Evolutionary conservation across 1,140 invertebrate genomes (phyloP), one percentile per base, ranked within the genome.

Genomic region (Eriosoma lanigerum): DNA sequence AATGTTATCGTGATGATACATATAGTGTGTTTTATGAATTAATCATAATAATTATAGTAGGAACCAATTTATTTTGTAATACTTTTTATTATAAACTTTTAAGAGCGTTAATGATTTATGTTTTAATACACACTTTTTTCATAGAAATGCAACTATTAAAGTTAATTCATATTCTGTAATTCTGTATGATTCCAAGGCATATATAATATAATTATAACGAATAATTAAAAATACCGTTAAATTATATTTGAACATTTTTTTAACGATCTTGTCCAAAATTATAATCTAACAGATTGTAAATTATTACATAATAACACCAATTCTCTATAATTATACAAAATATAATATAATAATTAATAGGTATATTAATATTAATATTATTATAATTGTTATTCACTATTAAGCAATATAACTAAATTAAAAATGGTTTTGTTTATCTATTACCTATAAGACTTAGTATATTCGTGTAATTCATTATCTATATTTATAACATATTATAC

Each of bases 11-110:
- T 21, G n/a, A 13, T 15, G 15, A 15, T 38, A 38, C 32, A 3
- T 38, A 38, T 8, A 21, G 6, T 6, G 21, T 48, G 15, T 24
- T 15, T 13, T 26, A 48, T 48, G 21, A 48, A 68, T 68, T 48
- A 68, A 68, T 48, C 44, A 68, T 68, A 26, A 48, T 68, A 46
- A 26, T 10, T 38, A 38, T 8, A 38, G 3, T 10, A 24, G 48
- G 38, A 24, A 17, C 15, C 21, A 68, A 68, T 48, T 48, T 68
- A 68, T 68, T 24, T 68, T 17, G 1, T 68, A 68, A 68, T 48
- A 8, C n/a, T 58, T 24, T 58, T 48, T 48, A 46, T 48, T 68
- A 24, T 68, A 68, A 8, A 24, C 9, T 1, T 48, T 38, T 64
- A 24, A 48, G 13, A 48, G 6, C 29, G 21, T 48, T 46, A 24